phyloP scores from a whole-genome alignment of 1,140 invertebrate genomes.

The Myzus persicae region DNA sequence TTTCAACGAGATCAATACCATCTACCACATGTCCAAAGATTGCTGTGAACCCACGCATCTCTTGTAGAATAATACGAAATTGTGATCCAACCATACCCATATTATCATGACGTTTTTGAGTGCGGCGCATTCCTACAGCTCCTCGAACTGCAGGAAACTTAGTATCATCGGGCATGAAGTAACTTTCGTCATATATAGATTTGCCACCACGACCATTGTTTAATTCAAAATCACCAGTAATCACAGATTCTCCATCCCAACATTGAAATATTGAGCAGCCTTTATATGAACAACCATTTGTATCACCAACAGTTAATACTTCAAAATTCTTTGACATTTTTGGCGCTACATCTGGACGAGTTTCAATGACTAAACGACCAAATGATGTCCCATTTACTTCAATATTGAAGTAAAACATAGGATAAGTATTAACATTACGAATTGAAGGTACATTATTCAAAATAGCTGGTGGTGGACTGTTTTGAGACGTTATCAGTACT shows the following conservation, averaged over 20 bases:
- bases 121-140: slow-evolving; percentile 82
- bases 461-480: slow-evolving; percentile 46
- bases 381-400: slow-evolving; percentile 75
- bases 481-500: slow-evolving; percentile 50
- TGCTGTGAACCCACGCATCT: slow-evolving; percentile 82
- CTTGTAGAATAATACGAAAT: slow-evolving; percentile 81
- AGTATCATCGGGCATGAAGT: slow-evolving; percentile 83
- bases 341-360: slow-evolving; percentile 83
- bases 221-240: slow-evolving; percentile 72
- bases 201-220: slow-evolving; percentile 83
- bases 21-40: slow-evolving; percentile 85
- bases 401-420: slow-evolving; percentile 70
- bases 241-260: slow-evolving; percentile 79
- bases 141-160: slow-evolving; percentile 78
- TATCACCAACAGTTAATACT: slow-evolving; percentile 79
- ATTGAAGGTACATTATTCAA: slow-evolving; percentile 28
- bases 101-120: slow-evolving; percentile 81
- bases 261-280: slow-evolving; percentile 83
- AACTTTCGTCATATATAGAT: slow-evolving; percentile 78
- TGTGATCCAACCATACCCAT: slow-evolving; percentile 83
- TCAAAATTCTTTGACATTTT: slow-evolving; percentile 92
- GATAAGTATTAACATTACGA: slow-evolving; percentile 33
- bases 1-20: slow-evolving; percentile 81
- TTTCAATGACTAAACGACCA: slow-evolving; percentile 83
- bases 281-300: slow-evolving; percentile 76